Evolutionary conservation across 2,797 vertebrate species (phyloP).

Genomic region (Leptatherina wallacei): DNA sequence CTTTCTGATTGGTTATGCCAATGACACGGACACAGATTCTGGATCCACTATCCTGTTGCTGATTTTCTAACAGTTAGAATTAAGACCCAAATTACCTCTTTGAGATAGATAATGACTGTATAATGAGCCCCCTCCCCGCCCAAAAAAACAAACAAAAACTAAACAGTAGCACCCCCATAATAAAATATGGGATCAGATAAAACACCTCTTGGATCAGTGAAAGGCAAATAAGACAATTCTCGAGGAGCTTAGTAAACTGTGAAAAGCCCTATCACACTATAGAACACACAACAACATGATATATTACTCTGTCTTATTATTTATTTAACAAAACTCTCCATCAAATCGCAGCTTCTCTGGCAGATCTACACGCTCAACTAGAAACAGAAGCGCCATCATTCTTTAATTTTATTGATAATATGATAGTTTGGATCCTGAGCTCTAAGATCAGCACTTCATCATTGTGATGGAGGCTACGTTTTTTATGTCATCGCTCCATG

Average conservation of each 20-base stretch:
- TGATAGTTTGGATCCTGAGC: background rate
- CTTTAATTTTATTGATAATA: background rate
- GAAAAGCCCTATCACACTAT: background rate
- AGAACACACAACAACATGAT: background rate
- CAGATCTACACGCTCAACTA: too few species aligned
- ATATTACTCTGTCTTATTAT: background rate
- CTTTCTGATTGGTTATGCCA: constrained; percentile 64
- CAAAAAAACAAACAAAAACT: too few species aligned
- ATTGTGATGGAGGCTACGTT: background rate
- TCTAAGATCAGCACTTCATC: background rate
- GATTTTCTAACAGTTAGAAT: constrained; percentile 53
- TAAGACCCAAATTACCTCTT: constrained; percentile 46
- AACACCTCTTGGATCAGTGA: constrained; percentile 20
- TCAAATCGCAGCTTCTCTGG: too few species aligned
- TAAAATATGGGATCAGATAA: constrained; percentile 6
- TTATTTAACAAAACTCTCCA: too few species aligned
- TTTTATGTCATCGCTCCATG: background rate
- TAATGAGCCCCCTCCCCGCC: constrained; percentile 39
- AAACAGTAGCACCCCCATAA: constrained; percentile 16
- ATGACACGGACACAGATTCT: constrained; percentile 63
- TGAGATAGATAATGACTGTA: constrained; percentile 41
- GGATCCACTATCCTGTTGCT: constrained; percentile 42
- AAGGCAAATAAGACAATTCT: constrained; percentile 1
- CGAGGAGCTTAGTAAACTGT: background rate
- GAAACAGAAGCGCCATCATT: too few species aligned